Evolutionary conservation across 2,888 invertebrate genomes (phyloP).

Genomic region (Amiota mariae): DNA sequence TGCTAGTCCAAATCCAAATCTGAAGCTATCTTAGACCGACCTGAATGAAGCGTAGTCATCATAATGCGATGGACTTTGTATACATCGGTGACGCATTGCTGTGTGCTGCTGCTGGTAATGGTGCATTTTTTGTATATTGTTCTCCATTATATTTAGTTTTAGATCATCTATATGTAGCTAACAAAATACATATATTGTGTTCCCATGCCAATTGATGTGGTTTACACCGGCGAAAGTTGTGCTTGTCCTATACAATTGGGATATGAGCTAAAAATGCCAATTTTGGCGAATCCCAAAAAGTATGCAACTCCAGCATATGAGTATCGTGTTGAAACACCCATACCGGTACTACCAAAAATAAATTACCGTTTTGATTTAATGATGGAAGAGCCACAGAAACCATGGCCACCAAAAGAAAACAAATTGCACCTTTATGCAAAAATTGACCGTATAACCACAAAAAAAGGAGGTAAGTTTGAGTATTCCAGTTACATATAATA

Average conservation of each 20-base stretch:
- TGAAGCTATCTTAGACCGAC: no score
- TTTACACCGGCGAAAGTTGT: slow-evolving; percentile 66
- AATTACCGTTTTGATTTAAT: slow-evolving; percentile 67
- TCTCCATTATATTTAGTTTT: no score
- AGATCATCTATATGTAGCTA: no score
- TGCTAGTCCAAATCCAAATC: slow-evolving; percentile 52
- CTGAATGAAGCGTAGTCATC: no score
- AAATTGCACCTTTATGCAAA: slow-evolving; percentile 59
- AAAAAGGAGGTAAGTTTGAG: slow-evolving; percentile 59
- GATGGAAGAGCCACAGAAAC: slow-evolving; percentile 65
- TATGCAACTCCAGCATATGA: slow-evolving; percentile 53
- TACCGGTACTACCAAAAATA: slow-evolving; percentile 57
- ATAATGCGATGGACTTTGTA: no score
- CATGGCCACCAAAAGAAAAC: slow-evolving; percentile 44
- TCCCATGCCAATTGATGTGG: slow-evolving; percentile 55
- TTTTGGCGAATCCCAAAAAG: slow-evolving; percentile 44
- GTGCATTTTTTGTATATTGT: no score
- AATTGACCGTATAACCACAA: slow-evolving; percentile 60
- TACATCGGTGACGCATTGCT: no score
- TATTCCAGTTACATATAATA: background rate
- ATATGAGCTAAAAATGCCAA: slow-evolving; percentile 62
- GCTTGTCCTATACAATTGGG: slow-evolving; percentile 62
- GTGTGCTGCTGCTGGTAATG: no score
- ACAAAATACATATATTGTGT: background rate
- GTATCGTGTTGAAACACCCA: slow-evolving; percentile 65